Base-by-base conservation (phyloP, 1,140 invertebrate species). In the Ditylenchus dipsaci region DNA sequence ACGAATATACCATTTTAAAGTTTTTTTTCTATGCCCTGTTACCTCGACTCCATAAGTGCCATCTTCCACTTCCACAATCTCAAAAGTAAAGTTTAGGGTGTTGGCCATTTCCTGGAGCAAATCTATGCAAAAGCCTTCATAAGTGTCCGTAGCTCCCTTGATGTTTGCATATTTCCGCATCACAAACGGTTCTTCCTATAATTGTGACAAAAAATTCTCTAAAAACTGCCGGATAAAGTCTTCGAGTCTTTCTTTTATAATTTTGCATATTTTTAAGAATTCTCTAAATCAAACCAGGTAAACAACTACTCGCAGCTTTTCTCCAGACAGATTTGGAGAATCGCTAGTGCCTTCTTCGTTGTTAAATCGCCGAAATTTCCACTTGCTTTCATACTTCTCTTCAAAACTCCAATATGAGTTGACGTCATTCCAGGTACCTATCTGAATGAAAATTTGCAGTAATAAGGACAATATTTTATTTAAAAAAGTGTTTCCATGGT, bases 71-170 rank as follows among this genome's bases (percentile, higher is more conserved):
- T 78, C 74, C 21, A 77, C 67, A 30, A 83, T 81, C 0, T 89
- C 90, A 78, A 92, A 95, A 80, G 91, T 93, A 83, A 95, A 95
- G n/a, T 89, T 88, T 1, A 92, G 84, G 76, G 89, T 43, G 49
- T 70, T 73, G 13, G 81, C 71, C 80, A 91, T 88, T 68, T 84
- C 82, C 17, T 78, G 68, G 0, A 85, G 74, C 21, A 84, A 56
- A 71, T 84, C 84, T 45, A 84, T 81, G 63, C 83, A 83, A 63
- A 84, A 76, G 9, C 84, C 84, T 68, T 86, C 84, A 63, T 78
- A 86, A 8, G 71, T 27, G 45, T 71, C 65, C 26, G 76, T 80
- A 49, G 76, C 82, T 1, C 67, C 77, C 5, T 71, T 65, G 15
- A 72, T 57, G 17, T 75, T 33, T 19, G n/a, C 3, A 21, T 3